Evolutionary conservation across 1,140 invertebrate genomes (phyloP).

Genomic region (Periplaneta americana): DNA sequence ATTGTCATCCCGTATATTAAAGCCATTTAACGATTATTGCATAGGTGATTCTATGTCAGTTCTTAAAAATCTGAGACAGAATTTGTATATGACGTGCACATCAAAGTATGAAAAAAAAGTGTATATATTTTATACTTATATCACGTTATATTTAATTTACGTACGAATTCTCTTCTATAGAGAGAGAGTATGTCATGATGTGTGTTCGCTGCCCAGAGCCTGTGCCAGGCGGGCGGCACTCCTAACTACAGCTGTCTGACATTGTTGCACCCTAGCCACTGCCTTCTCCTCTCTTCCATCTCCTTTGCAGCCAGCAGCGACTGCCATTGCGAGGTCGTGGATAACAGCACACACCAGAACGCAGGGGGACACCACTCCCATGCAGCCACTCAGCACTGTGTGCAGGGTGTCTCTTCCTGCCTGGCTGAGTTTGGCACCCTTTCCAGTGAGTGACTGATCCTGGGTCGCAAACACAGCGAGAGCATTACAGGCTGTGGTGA

Average conservation of each 20-base stretch:
- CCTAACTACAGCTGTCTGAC: constrained; percentile 9
- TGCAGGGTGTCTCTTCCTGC: constrained; percentile 11
- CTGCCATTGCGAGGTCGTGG: not conserved
- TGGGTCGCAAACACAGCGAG: constrained; percentile 19
- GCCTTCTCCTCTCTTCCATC: not conserved
- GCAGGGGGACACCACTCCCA: constrained; percentile 17
- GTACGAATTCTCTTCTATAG: too few relatives aligned
- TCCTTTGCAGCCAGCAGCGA: not conserved
- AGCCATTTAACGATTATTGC: too few relatives aligned
- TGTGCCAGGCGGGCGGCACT: constrained; percentile 9
- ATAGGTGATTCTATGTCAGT: too few relatives aligned
- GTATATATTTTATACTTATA: too few relatives aligned
- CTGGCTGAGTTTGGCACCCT: not conserved
- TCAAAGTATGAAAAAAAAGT: too few relatives aligned
- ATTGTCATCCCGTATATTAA: too few relatives aligned
- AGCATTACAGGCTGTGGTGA: constrained; percentile 15
- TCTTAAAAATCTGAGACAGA: too few relatives aligned
- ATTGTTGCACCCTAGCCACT: constrained; percentile 5
- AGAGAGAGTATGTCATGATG: too few relatives aligned
- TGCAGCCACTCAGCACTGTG: constrained; percentile 13
- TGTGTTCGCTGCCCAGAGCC: too few relatives aligned
- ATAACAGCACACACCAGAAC: constrained; percentile 12
- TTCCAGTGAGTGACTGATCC: constrained; percentile 7
- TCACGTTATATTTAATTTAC: too few relatives aligned
- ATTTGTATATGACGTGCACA: too few relatives aligned